Conservation (phyloP, 2,888 invertebrate genomes). For the Microctonus brassicae region DNA sequence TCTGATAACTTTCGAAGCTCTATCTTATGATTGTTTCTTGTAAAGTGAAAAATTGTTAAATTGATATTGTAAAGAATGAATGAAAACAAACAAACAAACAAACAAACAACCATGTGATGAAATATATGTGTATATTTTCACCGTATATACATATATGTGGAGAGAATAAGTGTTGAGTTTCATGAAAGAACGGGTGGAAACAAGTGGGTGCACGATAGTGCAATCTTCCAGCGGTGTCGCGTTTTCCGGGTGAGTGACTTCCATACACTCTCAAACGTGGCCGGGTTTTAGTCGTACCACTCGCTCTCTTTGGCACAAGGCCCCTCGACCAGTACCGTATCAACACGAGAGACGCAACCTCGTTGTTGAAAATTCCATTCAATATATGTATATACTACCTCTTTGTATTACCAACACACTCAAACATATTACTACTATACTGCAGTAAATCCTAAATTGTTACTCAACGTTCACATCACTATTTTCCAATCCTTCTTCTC, state of each 20-base stretch:
- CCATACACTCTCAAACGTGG: conserved; percentile 47
- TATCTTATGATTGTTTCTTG: no score
- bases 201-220: conserved; percentile 63
- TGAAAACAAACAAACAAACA: neutral
- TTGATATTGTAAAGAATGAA: no score
- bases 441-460: neutral
- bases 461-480: neutral
- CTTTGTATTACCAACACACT: neutral
- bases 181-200: conserved; percentile 45
- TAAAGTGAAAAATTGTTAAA: neutral
- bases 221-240: conserved; percentile 64
- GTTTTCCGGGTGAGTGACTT: conserved; percentile 63
- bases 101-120: neutral
- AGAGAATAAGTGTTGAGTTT: conserved; percentile 20
- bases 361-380: neutral
- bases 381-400: neutral
- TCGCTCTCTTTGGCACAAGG: neutral
- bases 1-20: no score
- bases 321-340: conserved; percentile 6
- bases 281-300: conserved; percentile 14
- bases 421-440: neutral
- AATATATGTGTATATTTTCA: neutral
- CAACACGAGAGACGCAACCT: neutral
- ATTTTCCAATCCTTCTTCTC: neutral
- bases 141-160: neutral